Conservation (phyloP, 2,113 vertebrate genomes). For the Pica pica region DNA sequence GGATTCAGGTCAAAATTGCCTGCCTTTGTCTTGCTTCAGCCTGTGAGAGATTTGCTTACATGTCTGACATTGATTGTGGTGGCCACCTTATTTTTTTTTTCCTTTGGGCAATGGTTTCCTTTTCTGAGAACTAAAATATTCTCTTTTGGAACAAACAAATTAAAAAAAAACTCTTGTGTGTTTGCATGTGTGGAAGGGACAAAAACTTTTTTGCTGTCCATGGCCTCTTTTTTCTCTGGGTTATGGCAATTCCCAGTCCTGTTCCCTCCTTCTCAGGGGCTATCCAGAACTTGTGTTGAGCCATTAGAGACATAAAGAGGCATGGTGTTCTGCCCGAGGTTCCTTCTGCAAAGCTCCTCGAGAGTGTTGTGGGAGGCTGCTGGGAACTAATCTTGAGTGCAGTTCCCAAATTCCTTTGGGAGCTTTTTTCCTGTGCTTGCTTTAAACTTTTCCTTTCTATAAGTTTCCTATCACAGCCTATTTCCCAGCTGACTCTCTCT, state of each 20-base stretch:
- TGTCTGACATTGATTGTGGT: background rate
- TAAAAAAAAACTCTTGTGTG: background rate
- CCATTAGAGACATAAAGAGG: background rate
- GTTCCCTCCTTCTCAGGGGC: background rate
- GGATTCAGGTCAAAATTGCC: slow-evolving; percentile 15
- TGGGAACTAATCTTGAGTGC: background rate
- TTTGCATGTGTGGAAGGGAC: background rate
- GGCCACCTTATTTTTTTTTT: background rate
- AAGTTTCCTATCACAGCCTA: background rate
- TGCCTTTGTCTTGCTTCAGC: background rate
- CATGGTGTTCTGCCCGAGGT: background rate
- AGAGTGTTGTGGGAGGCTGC: background rate
- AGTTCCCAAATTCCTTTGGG: background rate
- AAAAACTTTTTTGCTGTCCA: background rate
- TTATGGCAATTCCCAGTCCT: background rate
- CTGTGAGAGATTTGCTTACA: background rate
- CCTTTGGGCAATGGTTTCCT: background rate
- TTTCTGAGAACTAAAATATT: background rate
- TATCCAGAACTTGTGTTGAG: background rate
- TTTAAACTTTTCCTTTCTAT: background rate
- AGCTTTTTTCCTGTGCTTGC: background rate
- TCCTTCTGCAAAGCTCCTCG: background rate
- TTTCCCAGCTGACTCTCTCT: background rate
- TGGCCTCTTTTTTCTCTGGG: background rate
- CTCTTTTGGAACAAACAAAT: background rate